phyloP scores from a whole-genome alignment of 2,797 vertebrate genomes.

The Acridotheres tristis region DNA sequence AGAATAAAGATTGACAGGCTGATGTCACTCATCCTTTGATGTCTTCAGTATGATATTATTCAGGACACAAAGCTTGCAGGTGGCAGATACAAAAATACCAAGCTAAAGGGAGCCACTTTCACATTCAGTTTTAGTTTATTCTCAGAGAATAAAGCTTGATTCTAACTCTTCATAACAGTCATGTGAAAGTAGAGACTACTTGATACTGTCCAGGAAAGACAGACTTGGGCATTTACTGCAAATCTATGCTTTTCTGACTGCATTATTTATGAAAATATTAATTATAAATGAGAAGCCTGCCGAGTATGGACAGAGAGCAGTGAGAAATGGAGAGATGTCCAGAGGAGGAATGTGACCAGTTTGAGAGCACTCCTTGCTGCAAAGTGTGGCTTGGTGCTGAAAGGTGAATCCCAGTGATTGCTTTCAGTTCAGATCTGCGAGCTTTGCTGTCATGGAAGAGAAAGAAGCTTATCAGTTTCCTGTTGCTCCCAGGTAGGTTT shows the following conservation, averaged over 20 bases:
- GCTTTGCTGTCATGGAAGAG: neutral
- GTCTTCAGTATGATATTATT: neutral
- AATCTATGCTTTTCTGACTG: slow-evolving; percentile 9
- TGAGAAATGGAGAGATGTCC: neutral
- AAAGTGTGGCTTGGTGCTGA: neutral
- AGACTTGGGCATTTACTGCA: neutral
- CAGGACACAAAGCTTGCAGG: neutral
- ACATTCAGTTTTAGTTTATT: neutral
- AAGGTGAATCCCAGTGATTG: neutral
- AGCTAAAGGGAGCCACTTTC: neutral
- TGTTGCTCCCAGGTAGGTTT: slow-evolving; percentile 29
- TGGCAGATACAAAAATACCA: neutral
- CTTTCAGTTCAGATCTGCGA: neutral
- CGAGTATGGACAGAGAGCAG: neutral
- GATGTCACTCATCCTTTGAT: neutral
- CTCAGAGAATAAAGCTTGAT: neutral
- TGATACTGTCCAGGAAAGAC: neutral
- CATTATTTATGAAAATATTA: slow-evolving; percentile 58
- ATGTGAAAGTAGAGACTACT: neutral
- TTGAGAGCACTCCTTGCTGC: neutral
- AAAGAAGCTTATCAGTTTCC: slow-evolving; percentile 34
- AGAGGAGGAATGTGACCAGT: neutral
- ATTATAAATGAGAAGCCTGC: slow-evolving; percentile 46
- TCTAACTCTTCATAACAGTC: neutral
- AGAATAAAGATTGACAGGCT: neutral